phyloP scores from a whole-genome alignment of 2,888 invertebrate species.

The Brenthis hecate region DNA sequence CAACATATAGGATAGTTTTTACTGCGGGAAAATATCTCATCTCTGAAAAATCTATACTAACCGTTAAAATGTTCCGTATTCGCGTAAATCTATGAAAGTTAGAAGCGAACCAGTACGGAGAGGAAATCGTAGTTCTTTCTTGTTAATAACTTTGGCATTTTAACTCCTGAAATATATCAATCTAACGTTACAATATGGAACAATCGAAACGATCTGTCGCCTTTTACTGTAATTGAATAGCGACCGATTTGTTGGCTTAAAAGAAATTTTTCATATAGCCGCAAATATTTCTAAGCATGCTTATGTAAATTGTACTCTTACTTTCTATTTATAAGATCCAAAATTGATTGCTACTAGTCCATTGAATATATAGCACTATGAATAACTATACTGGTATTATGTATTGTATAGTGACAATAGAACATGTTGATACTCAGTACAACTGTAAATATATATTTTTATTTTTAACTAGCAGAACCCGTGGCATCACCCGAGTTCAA shows the following conservation, averaged over 20 bases:
- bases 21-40: no score
- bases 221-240: constrained; percentile 64
- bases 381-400: background rate
- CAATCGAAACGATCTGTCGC: constrained; percentile 41
- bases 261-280: constrained; percentile 58
- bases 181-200: constrained; percentile 9
- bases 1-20: no score
- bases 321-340: background rate
- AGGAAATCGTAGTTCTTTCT: no score
- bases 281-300: constrained; percentile 32
- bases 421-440: background rate
- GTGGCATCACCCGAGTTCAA: no score
- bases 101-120: no score
- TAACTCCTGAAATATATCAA: background rate
- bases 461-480: no score
- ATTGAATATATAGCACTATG: background rate
- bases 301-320: constrained; percentile 7
- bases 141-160: no score
- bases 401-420: background rate
- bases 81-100: no score
- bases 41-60: no score
- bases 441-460: background rate
- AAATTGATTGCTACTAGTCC: background rate
- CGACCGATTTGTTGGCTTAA: constrained; percentile 61
- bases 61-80: no score